These are phyloP conservation scores for Drosophila obscura DNA, from an alignment of 1,140 invertebrate species.

Conservation along the genomic window DNA sequence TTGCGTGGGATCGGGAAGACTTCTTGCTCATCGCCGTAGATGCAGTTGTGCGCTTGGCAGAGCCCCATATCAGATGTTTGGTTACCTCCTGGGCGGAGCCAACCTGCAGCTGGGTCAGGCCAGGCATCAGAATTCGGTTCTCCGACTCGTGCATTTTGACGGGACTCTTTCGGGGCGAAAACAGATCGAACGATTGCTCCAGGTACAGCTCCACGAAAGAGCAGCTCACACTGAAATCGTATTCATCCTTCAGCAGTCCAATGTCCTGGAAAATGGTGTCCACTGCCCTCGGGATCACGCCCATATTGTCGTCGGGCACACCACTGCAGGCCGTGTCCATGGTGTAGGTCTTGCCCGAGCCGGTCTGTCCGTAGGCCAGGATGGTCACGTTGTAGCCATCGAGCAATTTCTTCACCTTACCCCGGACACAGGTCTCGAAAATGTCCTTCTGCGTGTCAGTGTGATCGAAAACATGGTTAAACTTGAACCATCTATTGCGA, in stretches of 20 bases:
- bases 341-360: no score
- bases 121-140: conserved; percentile 87
- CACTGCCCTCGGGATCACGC: conserved; percentile 94
- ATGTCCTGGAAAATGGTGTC: conserved; percentile 92
- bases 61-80: conserved; percentile 89
- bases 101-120: conserved; percentile 88
- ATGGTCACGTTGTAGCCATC: conserved; percentile 95
- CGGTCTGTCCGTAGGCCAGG: conserved; percentile 93
- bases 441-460: conserved; percentile 85
- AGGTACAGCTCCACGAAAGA: conserved; percentile 91
- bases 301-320: conserved; percentile 86
- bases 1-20: conserved; percentile 95
- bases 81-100: conserved; percentile 87
- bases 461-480: conserved; percentile 92
- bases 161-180: conserved; percentile 88
- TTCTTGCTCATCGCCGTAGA: conserved; percentile 97
- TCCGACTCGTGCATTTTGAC: conserved; percentile 94
- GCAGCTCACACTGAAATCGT: conserved; percentile 90
- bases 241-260: conserved; percentile 86
- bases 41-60: conserved; percentile 91
- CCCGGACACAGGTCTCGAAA: conserved; percentile 90
- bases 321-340: conserved; percentile 87
- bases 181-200: conserved; percentile 91
- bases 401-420: conserved; percentile 91
- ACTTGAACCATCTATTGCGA: conserved; percentile 91